These are phyloP conservation scores for Candoia aspera DNA, from an alignment of 2,113 vertebrate species.

Conservation along the genomic window DNA sequence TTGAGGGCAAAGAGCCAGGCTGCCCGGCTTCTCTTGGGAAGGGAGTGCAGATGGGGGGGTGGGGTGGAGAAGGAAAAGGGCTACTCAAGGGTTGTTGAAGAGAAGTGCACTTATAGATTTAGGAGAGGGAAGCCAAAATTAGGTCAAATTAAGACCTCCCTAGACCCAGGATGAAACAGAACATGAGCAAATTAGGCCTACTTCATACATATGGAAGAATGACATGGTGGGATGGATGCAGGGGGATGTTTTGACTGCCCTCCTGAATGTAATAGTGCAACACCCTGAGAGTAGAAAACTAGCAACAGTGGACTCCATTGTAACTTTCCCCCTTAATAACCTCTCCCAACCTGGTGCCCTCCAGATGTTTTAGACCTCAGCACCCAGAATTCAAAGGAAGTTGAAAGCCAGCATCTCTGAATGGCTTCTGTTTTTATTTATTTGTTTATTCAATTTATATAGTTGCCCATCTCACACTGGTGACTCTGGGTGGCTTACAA, in stretches of 20 bases:
- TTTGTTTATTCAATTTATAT: not conserved
- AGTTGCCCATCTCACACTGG: not conserved
- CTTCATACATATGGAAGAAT: not conserved
- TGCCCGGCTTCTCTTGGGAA: constrained; percentile 15
- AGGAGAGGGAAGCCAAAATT: not conserved
- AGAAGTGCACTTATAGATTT: not conserved
- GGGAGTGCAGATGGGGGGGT: not conserved
- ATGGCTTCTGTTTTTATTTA: not conserved
- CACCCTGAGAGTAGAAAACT: not conserved
- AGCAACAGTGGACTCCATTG: not conserved
- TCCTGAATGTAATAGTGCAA: not conserved
- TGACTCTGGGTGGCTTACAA: not conserved
- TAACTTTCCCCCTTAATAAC: not conserved
- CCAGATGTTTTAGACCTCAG: not conserved
- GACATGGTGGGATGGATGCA: too few species aligned
- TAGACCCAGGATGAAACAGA: not conserved
- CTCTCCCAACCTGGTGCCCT: not conserved
- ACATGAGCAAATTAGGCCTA: not conserved
- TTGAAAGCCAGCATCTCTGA: not conserved
- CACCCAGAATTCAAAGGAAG: not conserved
- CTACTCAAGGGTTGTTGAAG: not conserved
- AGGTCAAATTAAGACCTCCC: not conserved
- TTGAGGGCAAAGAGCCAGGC: constrained; percentile 16
- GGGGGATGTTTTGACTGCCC: not conserved
- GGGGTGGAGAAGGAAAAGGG: not conserved